phyloP scores from a whole-genome alignment of 2,113 vertebrate genomes.

The Meleagris gallopavo region DNA sequence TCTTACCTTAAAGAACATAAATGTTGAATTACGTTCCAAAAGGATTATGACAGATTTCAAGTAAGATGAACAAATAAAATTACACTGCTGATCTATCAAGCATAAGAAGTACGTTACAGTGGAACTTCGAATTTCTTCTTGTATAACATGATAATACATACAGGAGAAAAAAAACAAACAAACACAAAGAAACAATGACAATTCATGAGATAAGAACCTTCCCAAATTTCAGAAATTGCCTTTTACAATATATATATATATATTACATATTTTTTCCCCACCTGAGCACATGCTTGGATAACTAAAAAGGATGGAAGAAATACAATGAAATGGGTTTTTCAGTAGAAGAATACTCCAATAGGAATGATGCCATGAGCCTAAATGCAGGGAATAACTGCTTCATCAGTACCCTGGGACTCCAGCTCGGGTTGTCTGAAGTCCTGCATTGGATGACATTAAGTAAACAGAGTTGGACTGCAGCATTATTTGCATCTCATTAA shows the following conservation, averaged over 20 bases:
- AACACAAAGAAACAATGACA: not conserved
- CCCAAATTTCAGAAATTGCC: not conserved
- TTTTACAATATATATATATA: not conserved
- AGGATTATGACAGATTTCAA: not conserved
- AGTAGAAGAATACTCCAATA: not conserved
- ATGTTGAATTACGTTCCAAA: constrained; percentile 3
- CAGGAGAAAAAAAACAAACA: not conserved
- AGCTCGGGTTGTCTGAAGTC: not conserved
- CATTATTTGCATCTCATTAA: not conserved
- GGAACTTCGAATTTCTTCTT: not conserved
- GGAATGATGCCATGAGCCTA: not conserved
- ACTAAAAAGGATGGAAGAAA: not conserved
- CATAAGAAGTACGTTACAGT: not conserved
- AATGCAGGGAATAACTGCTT: not conserved
- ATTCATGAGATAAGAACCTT: not conserved
- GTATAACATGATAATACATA: not conserved
- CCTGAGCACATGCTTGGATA: not conserved
- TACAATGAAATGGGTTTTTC: not conserved
- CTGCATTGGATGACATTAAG: not conserved
- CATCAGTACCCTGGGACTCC: not conserved
- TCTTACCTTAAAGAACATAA: not conserved
- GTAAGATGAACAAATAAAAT: not conserved
- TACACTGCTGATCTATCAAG: not conserved
- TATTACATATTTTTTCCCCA: not conserved
- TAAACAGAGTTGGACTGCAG: not conserved